Conservation (phyloP, 2,888 invertebrate species). For the Erynnis tages region DNA sequence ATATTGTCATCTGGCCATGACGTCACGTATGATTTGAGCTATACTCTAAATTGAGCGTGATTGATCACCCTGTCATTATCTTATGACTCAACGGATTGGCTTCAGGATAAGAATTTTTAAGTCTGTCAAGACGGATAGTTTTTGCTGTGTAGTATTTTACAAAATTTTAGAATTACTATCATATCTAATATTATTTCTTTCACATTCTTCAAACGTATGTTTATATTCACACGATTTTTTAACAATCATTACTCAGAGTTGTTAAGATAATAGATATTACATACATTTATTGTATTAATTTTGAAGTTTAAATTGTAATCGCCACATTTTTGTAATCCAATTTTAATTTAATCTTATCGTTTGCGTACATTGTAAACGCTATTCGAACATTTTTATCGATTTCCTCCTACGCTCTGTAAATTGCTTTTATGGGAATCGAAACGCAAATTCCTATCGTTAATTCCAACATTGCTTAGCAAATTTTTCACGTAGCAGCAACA, state of each 20-base stretch:
- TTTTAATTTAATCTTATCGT: constrained; percentile 12
- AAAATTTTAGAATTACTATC: too few species aligned
- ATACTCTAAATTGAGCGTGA: constrained; percentile 58
- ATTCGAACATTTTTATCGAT: constrained; percentile 19
- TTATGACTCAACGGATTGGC: constrained; percentile 52
- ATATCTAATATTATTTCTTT: too few species aligned
- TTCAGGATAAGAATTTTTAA: constrained; percentile 30
- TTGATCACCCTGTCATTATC: constrained; percentile 59
- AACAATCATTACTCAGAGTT: too few species aligned
- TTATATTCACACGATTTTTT: too few species aligned
- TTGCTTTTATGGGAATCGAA: constrained; percentile 26
- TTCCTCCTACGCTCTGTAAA: constrained; percentile 20
- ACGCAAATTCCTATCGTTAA: constrained; percentile 19
- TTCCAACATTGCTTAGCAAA: background rate
- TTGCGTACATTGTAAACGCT: constrained; percentile 13
- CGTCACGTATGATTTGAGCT: constrained; percentile 47
- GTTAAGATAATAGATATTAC: too few species aligned
- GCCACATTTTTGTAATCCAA: too few species aligned
- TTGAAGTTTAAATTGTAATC: too few species aligned
- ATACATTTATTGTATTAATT: too few species aligned
- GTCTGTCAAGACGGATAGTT: background rate
- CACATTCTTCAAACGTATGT: too few species aligned
- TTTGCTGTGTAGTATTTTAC: too few species aligned
- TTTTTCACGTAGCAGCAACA: background rate
- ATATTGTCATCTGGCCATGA: constrained; percentile 56